phyloP scores from a whole-genome alignment of 2,797 vertebrate genomes.

The Gallinago solitaria region DNA sequence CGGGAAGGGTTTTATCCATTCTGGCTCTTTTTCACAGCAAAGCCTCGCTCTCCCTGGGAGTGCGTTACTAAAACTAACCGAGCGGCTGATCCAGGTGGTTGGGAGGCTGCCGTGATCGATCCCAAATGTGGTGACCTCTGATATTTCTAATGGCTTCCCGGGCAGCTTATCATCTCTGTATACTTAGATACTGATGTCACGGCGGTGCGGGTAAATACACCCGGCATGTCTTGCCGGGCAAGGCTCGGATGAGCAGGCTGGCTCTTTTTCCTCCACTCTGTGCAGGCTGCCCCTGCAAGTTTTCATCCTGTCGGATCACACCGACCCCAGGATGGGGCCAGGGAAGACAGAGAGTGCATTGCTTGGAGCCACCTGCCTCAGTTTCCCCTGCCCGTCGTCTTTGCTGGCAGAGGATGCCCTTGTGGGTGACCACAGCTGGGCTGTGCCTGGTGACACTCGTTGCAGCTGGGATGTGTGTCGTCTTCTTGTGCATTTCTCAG shows the following conservation, averaged over 20 bases:
- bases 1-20: background rate
- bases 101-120: background rate
- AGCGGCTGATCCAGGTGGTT: background rate
- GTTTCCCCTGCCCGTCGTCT: background rate
- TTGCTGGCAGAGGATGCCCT: background rate
- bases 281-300: background rate
- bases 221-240: background rate
- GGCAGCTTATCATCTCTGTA: background rate
- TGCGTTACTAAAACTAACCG: background rate
- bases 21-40: background rate
- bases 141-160: background rate
- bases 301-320: background rate
- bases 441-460: background rate
- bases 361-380: rapidly evolving
- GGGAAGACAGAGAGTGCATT: rapidly evolving
- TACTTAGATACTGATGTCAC: conserved; percentile 23
- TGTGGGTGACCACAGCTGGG: background rate
- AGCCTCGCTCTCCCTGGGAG: rapidly evolving
- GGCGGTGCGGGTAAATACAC: rapidly evolving
- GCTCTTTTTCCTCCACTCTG: background rate
- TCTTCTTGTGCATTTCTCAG: background rate
- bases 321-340: background rate
- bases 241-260: background rate
- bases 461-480: background rate
- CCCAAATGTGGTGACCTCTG: background rate